A percentile compares a stretch with the other conserved stretches of the same genome.
These are phyloP conservation scores for Lasius fuliginosus DNA, from an alignment of 2,888 invertebrate species.

Conservation along the genomic window DNA sequence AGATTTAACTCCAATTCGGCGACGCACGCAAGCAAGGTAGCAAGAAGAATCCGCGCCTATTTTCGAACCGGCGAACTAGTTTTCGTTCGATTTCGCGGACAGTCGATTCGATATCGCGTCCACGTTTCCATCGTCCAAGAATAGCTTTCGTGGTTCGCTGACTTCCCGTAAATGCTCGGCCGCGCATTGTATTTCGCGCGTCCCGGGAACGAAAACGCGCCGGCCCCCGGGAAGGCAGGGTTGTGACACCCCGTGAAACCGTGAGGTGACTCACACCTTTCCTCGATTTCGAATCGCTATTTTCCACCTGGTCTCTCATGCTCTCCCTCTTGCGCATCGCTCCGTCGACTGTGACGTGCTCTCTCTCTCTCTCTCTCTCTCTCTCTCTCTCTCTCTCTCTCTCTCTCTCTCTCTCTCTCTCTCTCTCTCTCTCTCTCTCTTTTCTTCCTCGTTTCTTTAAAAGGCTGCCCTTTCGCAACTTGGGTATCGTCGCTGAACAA, in stretches of 20 bases:
- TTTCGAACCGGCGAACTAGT: constrained; percentile 40
- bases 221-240: constrained; percentile 64
- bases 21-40: not conserved
- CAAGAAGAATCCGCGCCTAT: constrained; percentile 10
- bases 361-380: constrained; percentile 64
- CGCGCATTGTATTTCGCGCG: constrained; percentile 37
- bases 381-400: constrained; percentile 23
- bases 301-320: constrained; percentile 77
- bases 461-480: constrained; percentile 43
- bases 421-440: constrained; percentile 38
- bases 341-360: constrained; percentile 77
- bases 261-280: constrained; percentile 75
- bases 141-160: constrained; percentile 65
- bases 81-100: constrained; percentile 35
- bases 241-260: constrained; percentile 77
- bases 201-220: constrained; percentile 66
- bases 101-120: constrained; percentile 49
- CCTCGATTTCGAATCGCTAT: constrained; percentile 77
- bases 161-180: constrained; percentile 50
- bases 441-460: constrained; percentile 44
- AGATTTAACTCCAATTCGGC: not conserved
- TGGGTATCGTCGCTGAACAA: not conserved
- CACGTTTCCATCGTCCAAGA: constrained; percentile 54
- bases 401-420: constrained; percentile 64
- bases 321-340: constrained; percentile 77